Base-by-base conservation (phyloP, 2,888 invertebrate species). In the Odontomyia ornata region DNA sequence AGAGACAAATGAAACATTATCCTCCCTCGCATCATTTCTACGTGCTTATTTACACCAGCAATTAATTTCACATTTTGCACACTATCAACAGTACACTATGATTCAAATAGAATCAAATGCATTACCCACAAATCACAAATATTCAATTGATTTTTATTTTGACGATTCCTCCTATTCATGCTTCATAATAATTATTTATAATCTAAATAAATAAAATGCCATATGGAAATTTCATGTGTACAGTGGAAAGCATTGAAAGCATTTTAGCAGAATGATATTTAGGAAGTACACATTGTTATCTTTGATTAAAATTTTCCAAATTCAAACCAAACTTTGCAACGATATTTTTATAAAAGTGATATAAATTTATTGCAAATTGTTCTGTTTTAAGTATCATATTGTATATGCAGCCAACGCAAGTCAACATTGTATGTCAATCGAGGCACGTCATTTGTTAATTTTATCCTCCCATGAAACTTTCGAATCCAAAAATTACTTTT, bases 241-340 rank as follows among this genome's bases (percentile, higher is more conserved):
- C 69, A 69, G 47, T 25, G 65, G 23, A 23, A 30, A 69, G 47
- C 47, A 25, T 46, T 47, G 47, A 47, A 69, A n/a, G n/a, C 9
- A 69, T 69, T 69, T 69, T 27, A 46, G 23, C 47, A 65, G 30
- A 65, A 15, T 23, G n/a, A n/a, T n/a, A n/a, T n/a, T n/a, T n/a
- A n/a, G n/a, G 13, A 56, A 13, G 5, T 60, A 25, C 25, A n/a
- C n/a, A 64, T 1, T 67, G 43, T 67, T 67, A 27, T 67, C 65
- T 43, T 36, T 67, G 27, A 27, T 18, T 64, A 36, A 67, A 67
- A 18, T 43, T 67, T 67, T 43, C 15, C 18, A 18, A 21, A 18
- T 56, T 67, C 21, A 67, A 67, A 43, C 65, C 36, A 67, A 67
- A 67, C 43, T 43, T 23, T 64, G 28, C n/a, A n/a, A 43, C 13